Base-by-base conservation (phyloP, 2,797 vertebrate genomes). In the Podargus strigoides region DNA sequence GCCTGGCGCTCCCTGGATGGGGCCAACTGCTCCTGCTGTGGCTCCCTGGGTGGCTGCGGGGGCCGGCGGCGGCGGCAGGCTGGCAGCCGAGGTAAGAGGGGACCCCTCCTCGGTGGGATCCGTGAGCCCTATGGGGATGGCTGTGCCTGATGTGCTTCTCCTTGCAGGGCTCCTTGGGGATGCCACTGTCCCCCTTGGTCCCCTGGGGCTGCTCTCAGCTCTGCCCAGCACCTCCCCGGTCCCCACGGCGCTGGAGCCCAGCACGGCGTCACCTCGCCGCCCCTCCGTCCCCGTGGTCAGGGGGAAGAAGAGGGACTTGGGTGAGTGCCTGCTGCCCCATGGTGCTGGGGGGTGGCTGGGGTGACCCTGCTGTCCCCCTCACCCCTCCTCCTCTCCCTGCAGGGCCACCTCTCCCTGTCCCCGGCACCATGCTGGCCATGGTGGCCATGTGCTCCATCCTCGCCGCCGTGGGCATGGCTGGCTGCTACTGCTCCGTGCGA, bases 81-180 rank as follows among this genome's bases (percentile, higher is more conserved):
- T 1, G 3, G 12, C 3, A 3, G 11, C 1, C 0, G 16, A 90
- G 91, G 93, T 95, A n/a, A n/a, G 19, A 50, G 37, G n/a, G 21
- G 8, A 52, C 3, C n/a, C n/a, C n/a, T n/a, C 37, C 11, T 69
- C 1, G 6, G 20, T 76, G 58, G 44, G 15, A 20, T n/a, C 27
- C 10, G 0, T 2, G 26, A 32, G 6, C 19, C 46, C 10, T 14
- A 3, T 0, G 1, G 32, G 30, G 6, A 4, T 5, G 12, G 23
- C 7, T 1, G 12, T 3, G 21, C 20, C 24, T 37, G 39, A 36
- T 2, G 10, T 30, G 6, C 22, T 47, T 39, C 47, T 58, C 56
- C 34, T 70, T 19, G n/a, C 62, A 95, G 95, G 42, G 6, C 32
- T 86, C n/a, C 52, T 56, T 49, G 87, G 74, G 3, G 66, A 95